Evolutionary conservation across 2,797 vertebrate species (phyloP).

Genomic region (Uromys caudimaculatus): DNA sequence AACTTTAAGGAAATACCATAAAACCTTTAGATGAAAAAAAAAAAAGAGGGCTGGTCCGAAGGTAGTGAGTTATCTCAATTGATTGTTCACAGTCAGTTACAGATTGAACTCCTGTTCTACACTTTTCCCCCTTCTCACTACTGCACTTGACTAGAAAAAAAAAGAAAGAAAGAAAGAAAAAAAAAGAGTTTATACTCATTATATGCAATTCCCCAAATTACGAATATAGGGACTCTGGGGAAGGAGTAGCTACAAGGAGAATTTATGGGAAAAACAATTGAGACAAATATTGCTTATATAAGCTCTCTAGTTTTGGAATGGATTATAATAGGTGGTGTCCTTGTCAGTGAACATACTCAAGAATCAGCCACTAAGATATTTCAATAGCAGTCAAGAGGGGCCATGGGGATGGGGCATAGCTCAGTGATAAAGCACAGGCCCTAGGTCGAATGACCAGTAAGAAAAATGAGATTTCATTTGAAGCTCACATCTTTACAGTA

Average conservation of each 20-base stretch:
- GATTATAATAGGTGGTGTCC: not conserved
- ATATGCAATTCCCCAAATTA: not conserved
- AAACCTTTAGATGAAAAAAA: not conserved
- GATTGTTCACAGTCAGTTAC: no score
- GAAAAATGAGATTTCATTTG: not conserved
- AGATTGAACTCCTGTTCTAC: no score
- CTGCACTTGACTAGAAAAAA: no score
- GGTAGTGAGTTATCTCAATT: no score
- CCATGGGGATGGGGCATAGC: not conserved
- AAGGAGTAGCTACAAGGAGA: not conserved
- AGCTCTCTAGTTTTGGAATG: not conserved
- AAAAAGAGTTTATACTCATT: not conserved
- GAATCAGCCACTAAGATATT: not conserved
- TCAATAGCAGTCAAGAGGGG: not conserved
- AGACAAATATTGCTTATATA: not conserved
- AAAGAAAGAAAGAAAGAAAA: no score
- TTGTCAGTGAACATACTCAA: not conserved
- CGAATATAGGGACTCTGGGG: not conserved
- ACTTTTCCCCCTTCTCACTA: no score
- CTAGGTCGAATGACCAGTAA: not conserved
- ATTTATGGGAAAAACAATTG: not conserved
- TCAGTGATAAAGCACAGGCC: not conserved
- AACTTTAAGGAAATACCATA: slow-evolving; percentile 15
- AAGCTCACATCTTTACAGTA: not conserved
- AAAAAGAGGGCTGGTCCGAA: no score